Conservation (phyloP, 1,140 invertebrate species). For the Sarcophaga peregrina region DNA sequence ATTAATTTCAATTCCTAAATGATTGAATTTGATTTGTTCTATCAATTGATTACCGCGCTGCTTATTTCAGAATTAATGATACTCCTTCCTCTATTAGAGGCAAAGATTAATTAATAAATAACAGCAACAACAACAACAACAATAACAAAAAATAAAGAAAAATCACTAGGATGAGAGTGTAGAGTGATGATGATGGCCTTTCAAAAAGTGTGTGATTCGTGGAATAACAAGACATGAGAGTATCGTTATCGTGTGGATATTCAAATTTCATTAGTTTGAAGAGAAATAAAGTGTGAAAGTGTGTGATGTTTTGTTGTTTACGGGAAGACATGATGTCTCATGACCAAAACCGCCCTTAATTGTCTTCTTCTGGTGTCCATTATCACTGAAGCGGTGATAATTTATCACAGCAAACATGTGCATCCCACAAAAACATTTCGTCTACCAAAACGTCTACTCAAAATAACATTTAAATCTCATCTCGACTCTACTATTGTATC, state of each 20-base stretch:
- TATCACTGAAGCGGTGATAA: conserved; percentile 47
- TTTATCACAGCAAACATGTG: conserved; percentile 65
- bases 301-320: conserved; percentile 46
- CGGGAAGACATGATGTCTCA: conserved; percentile 53
- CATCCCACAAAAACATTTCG: conserved; percentile 56
- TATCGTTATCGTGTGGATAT: not conserved
- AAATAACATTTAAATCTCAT: not conserved
- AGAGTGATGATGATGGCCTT: not conserved
- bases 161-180: not conserved
- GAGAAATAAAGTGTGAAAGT: conserved; percentile 65
- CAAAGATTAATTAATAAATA: not conserved
- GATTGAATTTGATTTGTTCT: too few relatives aligned
- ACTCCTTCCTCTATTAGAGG: not conserved
- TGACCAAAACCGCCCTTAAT: conserved; percentile 54
- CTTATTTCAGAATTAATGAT: not conserved
- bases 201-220: conserved; percentile 7
- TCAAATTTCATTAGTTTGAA: conserved; percentile 43
- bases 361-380: not conserved
- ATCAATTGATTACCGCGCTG: conserved; percentile 3
- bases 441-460: not conserved
- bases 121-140: too few relatives aligned
- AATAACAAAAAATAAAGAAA: too few relatives aligned
- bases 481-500: not conserved
- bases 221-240: conserved; percentile 22
- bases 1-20: conserved; percentile 18